A percentile compares a stretch with the other conserved stretches of the same genome.
phyloP scores from a whole-genome alignment of 2,797 vertebrate species.

The Fistularia tabacaria region DNA sequence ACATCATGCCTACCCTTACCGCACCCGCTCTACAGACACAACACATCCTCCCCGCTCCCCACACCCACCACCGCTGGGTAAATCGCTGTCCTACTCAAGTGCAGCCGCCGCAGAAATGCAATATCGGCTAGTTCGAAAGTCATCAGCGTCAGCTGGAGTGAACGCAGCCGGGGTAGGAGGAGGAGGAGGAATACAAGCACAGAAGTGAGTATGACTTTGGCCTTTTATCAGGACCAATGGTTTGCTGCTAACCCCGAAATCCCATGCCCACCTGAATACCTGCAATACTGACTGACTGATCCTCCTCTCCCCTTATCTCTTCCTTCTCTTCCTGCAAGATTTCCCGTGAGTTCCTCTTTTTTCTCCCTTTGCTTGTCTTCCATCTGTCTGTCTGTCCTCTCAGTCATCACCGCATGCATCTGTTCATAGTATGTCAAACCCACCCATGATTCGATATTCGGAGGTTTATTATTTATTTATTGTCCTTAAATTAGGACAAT shows the following conservation, averaged over 20 bases:
- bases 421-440: not conserved
- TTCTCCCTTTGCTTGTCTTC: slow-evolving; percentile 33
- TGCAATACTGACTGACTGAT: slow-evolving; percentile 56
- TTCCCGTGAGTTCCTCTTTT: slow-evolving; percentile 66
- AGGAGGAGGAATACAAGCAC: slow-evolving; percentile 61
- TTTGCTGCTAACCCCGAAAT: slow-evolving; percentile 51
- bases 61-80: slow-evolving; percentile 77
- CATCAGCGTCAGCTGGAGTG: slow-evolving; percentile 67
- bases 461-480: not conserved
- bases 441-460: not conserved
- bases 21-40: slow-evolving; percentile 79
- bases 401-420: not conserved
- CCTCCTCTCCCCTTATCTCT: slow-evolving; percentile 33
- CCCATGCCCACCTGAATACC: slow-evolving; percentile 44
- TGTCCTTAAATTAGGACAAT: not conserved
- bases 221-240: slow-evolving; percentile 41
- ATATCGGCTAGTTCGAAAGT: slow-evolving; percentile 77
- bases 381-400: slow-evolving; percentile 6
- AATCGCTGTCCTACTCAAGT: slow-evolving; percentile 88
- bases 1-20: slow-evolving; percentile 69
- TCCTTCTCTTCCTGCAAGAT: slow-evolving; percentile 55
- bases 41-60: slow-evolving; percentile 68
- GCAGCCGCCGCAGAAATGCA: slow-evolving; percentile 78
- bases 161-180: slow-evolving; percentile 58
- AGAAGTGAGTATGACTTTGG: slow-evolving; percentile 77